These are phyloP conservation scores for Zosterops borbonicus DNA, from an alignment of 2,113 vertebrate species.

Conservation along the genomic window DNA sequence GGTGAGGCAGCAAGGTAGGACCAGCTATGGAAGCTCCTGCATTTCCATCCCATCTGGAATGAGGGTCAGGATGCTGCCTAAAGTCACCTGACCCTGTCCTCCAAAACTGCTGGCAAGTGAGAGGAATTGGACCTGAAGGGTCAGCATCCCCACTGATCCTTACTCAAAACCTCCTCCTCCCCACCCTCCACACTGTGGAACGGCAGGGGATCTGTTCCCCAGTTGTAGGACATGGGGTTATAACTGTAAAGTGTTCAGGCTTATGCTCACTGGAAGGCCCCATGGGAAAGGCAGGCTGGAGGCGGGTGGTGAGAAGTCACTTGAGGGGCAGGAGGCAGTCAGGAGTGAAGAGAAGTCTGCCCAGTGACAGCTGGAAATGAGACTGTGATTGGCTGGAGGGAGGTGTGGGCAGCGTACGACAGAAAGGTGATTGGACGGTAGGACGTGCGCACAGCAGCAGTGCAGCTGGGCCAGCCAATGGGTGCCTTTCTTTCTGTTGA, in stretches of 20 bases:
- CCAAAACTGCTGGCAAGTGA: background rate
- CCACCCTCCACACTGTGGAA: background rate
- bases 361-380: background rate
- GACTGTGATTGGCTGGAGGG: background rate
- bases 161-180: background rate
- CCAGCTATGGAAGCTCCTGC: background rate
- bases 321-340: background rate
- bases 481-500: background rate
- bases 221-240: background rate
- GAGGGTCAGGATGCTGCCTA: background rate
- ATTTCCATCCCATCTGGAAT: background rate
- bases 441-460: background rate
- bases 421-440: background rate
- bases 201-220: background rate
- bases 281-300: background rate
- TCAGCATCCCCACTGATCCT: background rate
- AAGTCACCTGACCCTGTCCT: background rate
- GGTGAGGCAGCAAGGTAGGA: background rate
- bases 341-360: background rate
- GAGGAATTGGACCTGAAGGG: background rate
- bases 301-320: accelerated
- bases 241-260: background rate
- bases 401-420: background rate
- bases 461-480: background rate
- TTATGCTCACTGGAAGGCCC: background rate